These are phyloP conservation scores for Linnaemya tessellans DNA, from an alignment of 2,888 invertebrate species.

Conservation along the genomic window DNA sequence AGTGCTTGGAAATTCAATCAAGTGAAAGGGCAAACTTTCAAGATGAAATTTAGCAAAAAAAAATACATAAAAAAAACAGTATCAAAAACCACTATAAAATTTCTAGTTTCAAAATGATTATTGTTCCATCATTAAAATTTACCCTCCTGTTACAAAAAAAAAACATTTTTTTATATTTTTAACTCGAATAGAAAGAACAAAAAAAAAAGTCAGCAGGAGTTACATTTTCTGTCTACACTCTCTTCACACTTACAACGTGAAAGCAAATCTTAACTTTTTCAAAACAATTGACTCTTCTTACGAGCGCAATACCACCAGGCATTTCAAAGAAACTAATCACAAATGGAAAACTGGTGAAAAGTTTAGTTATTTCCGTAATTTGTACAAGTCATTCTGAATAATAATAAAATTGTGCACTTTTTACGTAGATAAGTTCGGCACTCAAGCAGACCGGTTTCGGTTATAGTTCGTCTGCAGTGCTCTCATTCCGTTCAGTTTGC, in stretches of 20 bases:
- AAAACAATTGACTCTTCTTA: slow-evolving; percentile 48
- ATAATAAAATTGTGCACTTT: no score
- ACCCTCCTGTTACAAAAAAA: not conserved
- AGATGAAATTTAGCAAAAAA: not conserved
- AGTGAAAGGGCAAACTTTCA: slow-evolving; percentile 49
- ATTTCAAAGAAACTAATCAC: slow-evolving; percentile 32
- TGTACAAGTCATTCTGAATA: no score
- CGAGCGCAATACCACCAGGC: slow-evolving; percentile 25
- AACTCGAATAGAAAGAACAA: slow-evolving; percentile 12
- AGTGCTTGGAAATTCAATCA: slow-evolving; percentile 65
- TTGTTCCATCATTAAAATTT: slow-evolving; percentile 10
- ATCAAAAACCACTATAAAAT: slow-evolving; percentile 59
- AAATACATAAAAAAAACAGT: slow-evolving; percentile 4
- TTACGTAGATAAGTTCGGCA: no score
- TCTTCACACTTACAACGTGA: slow-evolving; percentile 57
- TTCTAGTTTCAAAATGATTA: slow-evolving; percentile 15
- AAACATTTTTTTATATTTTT: not conserved
- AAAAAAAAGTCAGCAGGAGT: slow-evolving; percentile 68
- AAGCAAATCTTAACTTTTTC: slow-evolving; percentile 31
- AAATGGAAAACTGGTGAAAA: not conserved
- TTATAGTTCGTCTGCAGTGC: no score
- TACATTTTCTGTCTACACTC: slow-evolving; percentile 39
- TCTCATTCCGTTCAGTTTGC: no score
- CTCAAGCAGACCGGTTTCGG: no score
- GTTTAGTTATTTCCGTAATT: not conserved